Conservation (phyloP, 1,140 invertebrate species). For the Papilio polyxenes region DNA sequence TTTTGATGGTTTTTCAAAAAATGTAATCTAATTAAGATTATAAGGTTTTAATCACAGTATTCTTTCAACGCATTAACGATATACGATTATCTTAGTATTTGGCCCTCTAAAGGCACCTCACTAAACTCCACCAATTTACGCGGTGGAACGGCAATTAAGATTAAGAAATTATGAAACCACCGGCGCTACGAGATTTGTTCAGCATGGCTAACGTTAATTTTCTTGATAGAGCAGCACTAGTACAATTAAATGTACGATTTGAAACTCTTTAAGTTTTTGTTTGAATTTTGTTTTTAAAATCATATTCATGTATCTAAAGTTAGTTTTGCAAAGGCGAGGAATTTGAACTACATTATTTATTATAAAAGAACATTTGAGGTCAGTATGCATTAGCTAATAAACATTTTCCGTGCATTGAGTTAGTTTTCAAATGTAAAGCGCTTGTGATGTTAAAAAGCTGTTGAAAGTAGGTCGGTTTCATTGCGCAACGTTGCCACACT, state of each 20-base stretch:
- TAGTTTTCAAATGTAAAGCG: slow-evolving; percentile 38
- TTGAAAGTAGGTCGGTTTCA: slow-evolving; percentile 42
- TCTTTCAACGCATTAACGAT: neutral
- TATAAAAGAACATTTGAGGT: slow-evolving; percentile 29
- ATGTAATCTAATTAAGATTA: neutral
- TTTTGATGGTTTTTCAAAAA: too few species aligned
- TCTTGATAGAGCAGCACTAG: slow-evolving; percentile 53
- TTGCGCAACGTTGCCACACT: slow-evolving; percentile 58
- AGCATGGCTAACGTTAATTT: slow-evolving; percentile 53
- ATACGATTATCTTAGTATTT: slow-evolving; percentile 48
- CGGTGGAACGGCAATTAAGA: slow-evolving; percentile 67
- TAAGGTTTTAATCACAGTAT: neutral
- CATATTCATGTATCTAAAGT: neutral
- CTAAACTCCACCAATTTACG: slow-evolving; percentile 74
- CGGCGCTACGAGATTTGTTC: slow-evolving; percentile 66
- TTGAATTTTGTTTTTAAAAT: neutral
- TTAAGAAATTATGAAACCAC: slow-evolving; percentile 76
- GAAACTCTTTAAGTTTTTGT: neutral
- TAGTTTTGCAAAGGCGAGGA: neutral
- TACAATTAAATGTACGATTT: slow-evolving; percentile 1
- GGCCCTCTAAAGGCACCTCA: slow-evolving; percentile 56
- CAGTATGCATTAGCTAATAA: slow-evolving; percentile 38
- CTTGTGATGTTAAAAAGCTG: slow-evolving; percentile 45
- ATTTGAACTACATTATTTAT: slow-evolving; percentile 5
- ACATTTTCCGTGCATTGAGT: slow-evolving; percentile 36